Conservation (phyloP, 2,113 vertebrate genomes). For the Clupea harengus region DNA sequence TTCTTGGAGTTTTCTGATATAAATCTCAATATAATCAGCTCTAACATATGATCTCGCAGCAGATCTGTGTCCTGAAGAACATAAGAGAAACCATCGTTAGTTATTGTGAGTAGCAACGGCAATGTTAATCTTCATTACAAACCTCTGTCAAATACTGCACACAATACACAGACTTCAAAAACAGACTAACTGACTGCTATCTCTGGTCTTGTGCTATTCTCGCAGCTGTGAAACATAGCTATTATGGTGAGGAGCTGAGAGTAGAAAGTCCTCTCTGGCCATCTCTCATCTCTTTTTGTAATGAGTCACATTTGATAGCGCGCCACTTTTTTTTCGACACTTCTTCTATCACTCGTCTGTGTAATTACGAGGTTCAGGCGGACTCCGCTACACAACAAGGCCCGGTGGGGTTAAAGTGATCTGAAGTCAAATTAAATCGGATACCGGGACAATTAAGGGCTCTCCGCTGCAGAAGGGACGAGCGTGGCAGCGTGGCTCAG, state of each 20-base stretch:
- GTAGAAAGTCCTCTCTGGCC: neutral
- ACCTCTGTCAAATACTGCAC: slow-evolving; percentile 6
- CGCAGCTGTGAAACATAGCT: neutral
- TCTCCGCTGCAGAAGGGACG: slow-evolving; percentile 56
- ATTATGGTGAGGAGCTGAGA: neutral
- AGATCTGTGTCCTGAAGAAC: neutral
- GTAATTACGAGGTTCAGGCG: neutral
- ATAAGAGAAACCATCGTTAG: neutral
- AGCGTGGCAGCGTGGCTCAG: slow-evolving; percentile 36
- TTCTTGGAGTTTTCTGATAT: neutral
- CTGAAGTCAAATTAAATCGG: slow-evolving; percentile 70
- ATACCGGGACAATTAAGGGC: slow-evolving; percentile 64
- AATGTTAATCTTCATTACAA: neutral
- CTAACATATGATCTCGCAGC: neutral
- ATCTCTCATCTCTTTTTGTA: slow-evolving; percentile 6
- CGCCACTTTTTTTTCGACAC: neutral
- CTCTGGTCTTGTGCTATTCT: slow-evolving; percentile 6
- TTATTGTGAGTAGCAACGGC: neutral
- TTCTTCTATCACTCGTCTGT: neutral
- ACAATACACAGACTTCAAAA: neutral
- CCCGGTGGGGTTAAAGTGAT: slow-evolving; percentile 57
- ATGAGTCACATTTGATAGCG: slow-evolving; percentile 2
- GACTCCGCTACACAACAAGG: slow-evolving; percentile 6
- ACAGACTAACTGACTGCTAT: neutral
- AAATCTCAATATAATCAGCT: neutral